A percentile compares a stretch with the other conserved stretches of the same genome.
phyloP scores from a whole-genome alignment of 2,113 vertebrate species.

The Tachycineta bicolor region DNA sequence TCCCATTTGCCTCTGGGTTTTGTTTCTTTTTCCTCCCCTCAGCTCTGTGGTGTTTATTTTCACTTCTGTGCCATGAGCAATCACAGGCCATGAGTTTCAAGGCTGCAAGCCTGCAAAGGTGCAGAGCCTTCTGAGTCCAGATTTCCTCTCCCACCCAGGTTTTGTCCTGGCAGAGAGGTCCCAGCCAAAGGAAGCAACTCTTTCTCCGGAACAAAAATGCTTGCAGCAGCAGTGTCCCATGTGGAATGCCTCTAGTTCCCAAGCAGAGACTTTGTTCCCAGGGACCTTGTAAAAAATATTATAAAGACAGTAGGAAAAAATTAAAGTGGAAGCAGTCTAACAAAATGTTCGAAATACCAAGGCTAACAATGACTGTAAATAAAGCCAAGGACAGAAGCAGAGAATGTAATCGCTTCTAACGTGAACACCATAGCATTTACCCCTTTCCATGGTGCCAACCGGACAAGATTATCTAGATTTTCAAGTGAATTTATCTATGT shows the following conservation, averaged over 20 bases:
- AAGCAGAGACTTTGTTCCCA: background rate
- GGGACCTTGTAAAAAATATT: background rate
- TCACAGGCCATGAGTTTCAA: background rate
- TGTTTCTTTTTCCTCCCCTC: background rate
- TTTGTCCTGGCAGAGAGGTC: background rate
- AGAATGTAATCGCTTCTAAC: background rate
- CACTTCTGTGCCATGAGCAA: background rate
- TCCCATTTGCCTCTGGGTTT: background rate
- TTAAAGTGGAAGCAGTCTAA: background rate
- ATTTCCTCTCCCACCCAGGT: background rate
- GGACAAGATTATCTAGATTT: background rate
- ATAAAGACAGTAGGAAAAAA: background rate
- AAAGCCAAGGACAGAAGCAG: background rate
- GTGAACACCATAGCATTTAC: background rate
- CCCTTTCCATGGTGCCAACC: background rate
- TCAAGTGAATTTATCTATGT: background rate
- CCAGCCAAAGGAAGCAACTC: background rate
- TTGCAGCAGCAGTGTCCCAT: background rate
- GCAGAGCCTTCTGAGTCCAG: background rate
- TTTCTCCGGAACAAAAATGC: background rate
- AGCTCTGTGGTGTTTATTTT: background rate
- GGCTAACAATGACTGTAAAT: background rate
- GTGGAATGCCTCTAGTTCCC: background rate
- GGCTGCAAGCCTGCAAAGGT: background rate
- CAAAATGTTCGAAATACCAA: constrained; percentile 5